These are phyloP conservation scores for Crypturellus tataupa DNA, from an alignment of 2,797 vertebrate species.

Conservation along the genomic window DNA sequence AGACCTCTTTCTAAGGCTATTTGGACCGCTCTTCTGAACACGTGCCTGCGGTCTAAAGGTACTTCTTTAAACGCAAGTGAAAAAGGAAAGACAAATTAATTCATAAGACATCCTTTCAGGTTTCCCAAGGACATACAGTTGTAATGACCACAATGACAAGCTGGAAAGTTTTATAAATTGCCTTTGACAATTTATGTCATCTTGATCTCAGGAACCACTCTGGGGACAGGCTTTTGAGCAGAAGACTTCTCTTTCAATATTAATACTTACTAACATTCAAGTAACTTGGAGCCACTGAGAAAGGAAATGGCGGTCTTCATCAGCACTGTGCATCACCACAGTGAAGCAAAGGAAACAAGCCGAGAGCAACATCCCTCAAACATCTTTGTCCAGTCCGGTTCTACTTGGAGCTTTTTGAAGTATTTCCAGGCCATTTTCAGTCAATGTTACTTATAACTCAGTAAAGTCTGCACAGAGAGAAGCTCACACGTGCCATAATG, in stretches of 20 bases:
- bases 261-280: background rate
- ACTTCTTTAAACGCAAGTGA: background rate
- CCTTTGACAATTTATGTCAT: background rate
- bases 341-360: background rate
- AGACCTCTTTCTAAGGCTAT: background rate
- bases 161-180: background rate
- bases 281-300: background rate
- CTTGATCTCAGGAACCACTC: background rate
- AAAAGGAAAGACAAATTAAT: background rate
- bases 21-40: background rate
- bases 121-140: too few species aligned
- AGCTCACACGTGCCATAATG: background rate
- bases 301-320: background rate
- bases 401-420: background rate
- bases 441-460: background rate
- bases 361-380: background rate
- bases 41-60: background rate
- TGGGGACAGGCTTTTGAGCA: background rate
- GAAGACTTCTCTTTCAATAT: background rate
- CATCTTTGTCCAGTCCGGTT: background rate
- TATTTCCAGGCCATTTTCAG: background rate
- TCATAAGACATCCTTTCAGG: background rate
- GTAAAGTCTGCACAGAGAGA: background rate
- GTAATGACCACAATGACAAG: too few species aligned
- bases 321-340: background rate